These are phyloP conservation scores for Neoitamus cyanurus DNA, from an alignment of 2,888 invertebrate species.

Conservation along the genomic window DNA sequence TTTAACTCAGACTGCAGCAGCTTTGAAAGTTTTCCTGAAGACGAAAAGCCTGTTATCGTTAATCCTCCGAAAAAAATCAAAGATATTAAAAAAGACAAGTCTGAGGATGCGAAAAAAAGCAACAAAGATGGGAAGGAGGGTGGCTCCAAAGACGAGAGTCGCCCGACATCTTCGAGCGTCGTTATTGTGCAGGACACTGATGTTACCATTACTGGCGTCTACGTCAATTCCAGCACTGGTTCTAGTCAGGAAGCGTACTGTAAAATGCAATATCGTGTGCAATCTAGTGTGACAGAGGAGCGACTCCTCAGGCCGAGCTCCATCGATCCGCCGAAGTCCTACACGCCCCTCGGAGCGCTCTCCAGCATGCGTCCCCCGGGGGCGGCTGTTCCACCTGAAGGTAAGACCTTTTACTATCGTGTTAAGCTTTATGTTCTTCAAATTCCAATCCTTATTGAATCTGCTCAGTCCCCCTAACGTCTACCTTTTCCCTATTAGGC, in stretches of 20 bases:
- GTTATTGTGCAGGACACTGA: slow-evolving; percentile 88
- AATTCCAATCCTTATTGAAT: slow-evolving; percentile 25
- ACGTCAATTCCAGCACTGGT: slow-evolving; percentile 79
- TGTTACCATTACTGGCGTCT: slow-evolving; percentile 88
- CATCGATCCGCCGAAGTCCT: slow-evolving; percentile 71
- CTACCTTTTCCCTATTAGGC: slow-evolving; percentile 21
- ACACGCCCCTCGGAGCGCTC: slow-evolving; percentile 84
- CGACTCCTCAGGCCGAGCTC: slow-evolving; percentile 75
- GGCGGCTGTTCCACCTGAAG: slow-evolving; percentile 60
- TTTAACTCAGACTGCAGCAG: slow-evolving; percentile 63
- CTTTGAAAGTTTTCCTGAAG: slow-evolving; percentile 62
- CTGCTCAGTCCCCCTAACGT: not conserved
- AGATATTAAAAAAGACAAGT: slow-evolving; percentile 52
- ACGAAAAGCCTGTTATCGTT: slow-evolving; percentile 50
- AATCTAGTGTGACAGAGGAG: slow-evolving; percentile 88
- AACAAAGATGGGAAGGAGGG: slow-evolving; percentile 53
- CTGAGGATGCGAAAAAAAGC: slow-evolving; percentile 56
- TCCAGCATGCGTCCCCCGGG: slow-evolving; percentile 90
- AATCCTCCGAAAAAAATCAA: slow-evolving; percentile 33
- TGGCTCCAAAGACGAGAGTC: slow-evolving; percentile 61
- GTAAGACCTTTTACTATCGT: slow-evolving; percentile 43
- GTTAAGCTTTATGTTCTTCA: not conserved
- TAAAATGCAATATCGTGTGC: slow-evolving; percentile 90
- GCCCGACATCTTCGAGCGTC: slow-evolving; percentile 70
- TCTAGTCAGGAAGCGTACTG: slow-evolving; percentile 85